These are phyloP conservation scores for Orius laevigatus DNA, from an alignment of 1,140 invertebrate genomes.

Conservation along the genomic window DNA sequence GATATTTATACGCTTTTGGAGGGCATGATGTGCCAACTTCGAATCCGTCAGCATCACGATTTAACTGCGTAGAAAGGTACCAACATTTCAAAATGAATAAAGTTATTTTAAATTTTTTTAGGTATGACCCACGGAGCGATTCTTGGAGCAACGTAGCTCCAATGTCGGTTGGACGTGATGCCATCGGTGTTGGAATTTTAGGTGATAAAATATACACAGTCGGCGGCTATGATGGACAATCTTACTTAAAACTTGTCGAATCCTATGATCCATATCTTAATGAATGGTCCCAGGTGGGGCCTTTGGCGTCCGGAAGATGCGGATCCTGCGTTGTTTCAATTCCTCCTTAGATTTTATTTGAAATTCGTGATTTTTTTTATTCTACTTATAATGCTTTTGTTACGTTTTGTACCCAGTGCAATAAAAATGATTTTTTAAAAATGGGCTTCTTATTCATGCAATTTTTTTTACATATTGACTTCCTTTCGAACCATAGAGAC, in stretches of 20 bases:
- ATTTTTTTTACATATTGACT: not conserved
- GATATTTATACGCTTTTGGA: constrained; percentile 69
- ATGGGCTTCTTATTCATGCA: not conserved
- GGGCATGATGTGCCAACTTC: constrained; percentile 78
- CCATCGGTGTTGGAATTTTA: constrained; percentile 76
- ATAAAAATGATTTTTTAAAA: not conserved
- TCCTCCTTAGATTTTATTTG: not conserved
- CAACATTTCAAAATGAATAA: not conserved
- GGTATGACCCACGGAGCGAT: constrained; percentile 61
- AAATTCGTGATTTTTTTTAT: not conserved
- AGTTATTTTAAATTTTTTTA: constrained; percentile 21
- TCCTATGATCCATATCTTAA: constrained; percentile 82
- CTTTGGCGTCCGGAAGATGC: constrained; percentile 61
- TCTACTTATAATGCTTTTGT: not conserved
- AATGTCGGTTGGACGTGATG: constrained; percentile 72
- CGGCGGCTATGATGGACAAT: constrained; percentile 90
- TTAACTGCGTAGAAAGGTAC: constrained; percentile 85
- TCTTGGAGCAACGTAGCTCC: constrained; percentile 80
- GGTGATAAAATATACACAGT: constrained; percentile 79
- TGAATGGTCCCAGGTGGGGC: constrained; percentile 63
- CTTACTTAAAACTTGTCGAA: constrained; percentile 79
- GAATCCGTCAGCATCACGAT: constrained; percentile 62
- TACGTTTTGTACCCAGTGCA: not conserved
- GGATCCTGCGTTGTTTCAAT: constrained; percentile 71
- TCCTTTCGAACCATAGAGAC: not conserved